Conservation (phyloP, 1,140 invertebrate genomes). For the Bathynomus jamesi region DNA sequence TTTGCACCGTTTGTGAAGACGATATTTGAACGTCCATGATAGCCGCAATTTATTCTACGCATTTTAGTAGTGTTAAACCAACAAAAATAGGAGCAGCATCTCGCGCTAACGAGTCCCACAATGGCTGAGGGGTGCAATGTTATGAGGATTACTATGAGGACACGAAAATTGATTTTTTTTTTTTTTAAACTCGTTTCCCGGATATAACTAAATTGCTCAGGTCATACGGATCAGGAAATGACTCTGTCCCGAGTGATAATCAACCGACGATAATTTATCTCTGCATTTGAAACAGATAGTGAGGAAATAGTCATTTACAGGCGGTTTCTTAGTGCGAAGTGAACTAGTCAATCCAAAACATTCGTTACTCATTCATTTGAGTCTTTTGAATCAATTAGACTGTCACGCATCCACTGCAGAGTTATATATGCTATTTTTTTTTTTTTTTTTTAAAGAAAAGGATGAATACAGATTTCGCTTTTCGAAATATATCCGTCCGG, state of each 20-base stretch:
- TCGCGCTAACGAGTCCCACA: not conserved
- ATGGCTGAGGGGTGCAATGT: not conserved
- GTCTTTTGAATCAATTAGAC: not conserved
- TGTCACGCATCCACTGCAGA: too few relatives aligned
- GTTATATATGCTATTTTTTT: not conserved
- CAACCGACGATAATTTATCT: not conserved
- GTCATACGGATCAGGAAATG: not conserved
- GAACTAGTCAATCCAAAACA: not conserved
- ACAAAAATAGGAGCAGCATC: not conserved
- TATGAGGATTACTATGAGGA: not conserved
- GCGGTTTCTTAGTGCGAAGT: not conserved
- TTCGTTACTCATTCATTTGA: not conserved
- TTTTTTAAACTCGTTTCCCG: not conserved
- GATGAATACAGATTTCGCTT: too few relatives aligned
- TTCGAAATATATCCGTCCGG: too few relatives aligned
- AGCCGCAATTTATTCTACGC: conserved; percentile 30
- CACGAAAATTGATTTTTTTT: not conserved
- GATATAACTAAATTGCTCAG: not conserved
- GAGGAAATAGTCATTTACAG: not conserved
- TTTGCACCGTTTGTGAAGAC: conserved; percentile 29
- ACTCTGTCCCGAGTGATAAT: not conserved
- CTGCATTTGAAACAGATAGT: not conserved
- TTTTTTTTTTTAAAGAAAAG: not conserved
- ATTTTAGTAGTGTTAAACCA: conserved; percentile 28
- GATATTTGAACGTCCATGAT: conserved; percentile 31